Evolutionary conservation across 2,113 vertebrate genomes (phyloP), one percentile per base, ranked within the genome.

Genomic region (Malaclemys terrapin): DNA sequence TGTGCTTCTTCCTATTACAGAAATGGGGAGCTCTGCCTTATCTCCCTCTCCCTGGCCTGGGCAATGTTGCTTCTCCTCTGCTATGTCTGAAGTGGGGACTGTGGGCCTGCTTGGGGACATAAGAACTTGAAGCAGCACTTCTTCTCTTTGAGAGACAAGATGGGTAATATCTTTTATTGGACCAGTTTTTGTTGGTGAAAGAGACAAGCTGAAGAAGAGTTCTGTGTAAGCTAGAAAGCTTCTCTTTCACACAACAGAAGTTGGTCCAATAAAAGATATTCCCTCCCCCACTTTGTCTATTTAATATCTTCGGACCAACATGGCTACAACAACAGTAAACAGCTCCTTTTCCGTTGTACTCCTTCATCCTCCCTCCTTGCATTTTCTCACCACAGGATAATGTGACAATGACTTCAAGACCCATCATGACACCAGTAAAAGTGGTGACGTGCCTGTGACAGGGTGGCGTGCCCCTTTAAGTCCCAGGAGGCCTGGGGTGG

Each of bases 1-100:
- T 29, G 47, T 89, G 91, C 80, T 88, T 82, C 56, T 69, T 95
- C 92, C 82, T 91, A 82, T 38, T 91, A 6, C 69, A 91, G 91
- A 84, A 84, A 89, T 22, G 94, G 24, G 22, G 82, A 90, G 19
- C 19, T 93, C 94, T 90, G 50, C 84, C 50, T 83, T 82, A 65
- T 85, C 52, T 89, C 27, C 8, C 82, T 83, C 65, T 84, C 79
- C 12, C 20, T 65, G 88, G 82, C n/a, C 50, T 1, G 6, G 3
- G 24, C 10, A 78, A 27, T 25, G n/a, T 90, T 93, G 94, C n/a
- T 95, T 72, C 31, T 12, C 56, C 47, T 7, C 80, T 78, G 80
- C 27, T 47, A 2, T 78, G 62, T 42, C 72, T 75, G 11, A 92
- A 94, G 8, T 83, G 53, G 38, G 80, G 76, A 52, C 12, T 65